Evolutionary conservation across 2,888 invertebrate genomes (phyloP).

Genomic region (Danaus chrysippus): DNA sequence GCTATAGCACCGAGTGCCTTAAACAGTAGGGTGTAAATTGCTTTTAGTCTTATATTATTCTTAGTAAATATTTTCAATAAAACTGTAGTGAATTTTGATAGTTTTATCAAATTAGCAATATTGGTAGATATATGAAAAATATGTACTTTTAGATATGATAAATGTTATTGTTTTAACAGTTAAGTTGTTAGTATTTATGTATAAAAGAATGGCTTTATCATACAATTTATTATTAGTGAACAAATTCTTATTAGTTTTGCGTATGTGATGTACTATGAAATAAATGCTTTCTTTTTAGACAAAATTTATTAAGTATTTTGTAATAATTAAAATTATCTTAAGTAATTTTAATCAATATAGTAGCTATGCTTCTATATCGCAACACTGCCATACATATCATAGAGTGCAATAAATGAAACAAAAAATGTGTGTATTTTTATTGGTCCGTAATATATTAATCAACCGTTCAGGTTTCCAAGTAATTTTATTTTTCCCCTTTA

Average conservation of each 20-base stretch:
- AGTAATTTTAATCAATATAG: slow-evolving; percentile 21
- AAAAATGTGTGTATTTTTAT: slow-evolving; percentile 39
- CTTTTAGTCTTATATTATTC: slow-evolving; percentile 23
- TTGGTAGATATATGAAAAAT: not conserved
- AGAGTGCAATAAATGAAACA: slow-evolving; percentile 32
- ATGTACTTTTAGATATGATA: too few species aligned
- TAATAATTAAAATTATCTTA: slow-evolving; percentile 10
- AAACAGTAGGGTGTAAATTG: slow-evolving; percentile 63
- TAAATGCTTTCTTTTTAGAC: not conserved
- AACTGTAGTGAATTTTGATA: slow-evolving; percentile 10
- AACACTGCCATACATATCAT: slow-evolving; percentile 30
- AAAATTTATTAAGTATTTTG: slow-evolving; percentile 1
- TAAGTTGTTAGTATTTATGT: too few species aligned
- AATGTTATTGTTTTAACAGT: too few species aligned
- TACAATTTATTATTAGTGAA: too few species aligned
- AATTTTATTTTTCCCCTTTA: not conserved
- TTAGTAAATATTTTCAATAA: slow-evolving; percentile 7
- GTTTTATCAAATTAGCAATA: slow-evolving; percentile 19
- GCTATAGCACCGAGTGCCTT: slow-evolving; percentile 70
- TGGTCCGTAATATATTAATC: slow-evolving; percentile 43
- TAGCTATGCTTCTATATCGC: slow-evolving; percentile 27
- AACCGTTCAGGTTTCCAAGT: not conserved
- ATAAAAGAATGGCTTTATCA: too few species aligned
- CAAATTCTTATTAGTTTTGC: too few species aligned
- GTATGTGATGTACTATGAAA: too few species aligned